A percentile compares a stretch with the other conserved stretches of the same genome.
Evolutionary conservation across 2,797 vertebrate genomes (phyloP).

Genomic region (Phyllotis vaccarum): DNA sequence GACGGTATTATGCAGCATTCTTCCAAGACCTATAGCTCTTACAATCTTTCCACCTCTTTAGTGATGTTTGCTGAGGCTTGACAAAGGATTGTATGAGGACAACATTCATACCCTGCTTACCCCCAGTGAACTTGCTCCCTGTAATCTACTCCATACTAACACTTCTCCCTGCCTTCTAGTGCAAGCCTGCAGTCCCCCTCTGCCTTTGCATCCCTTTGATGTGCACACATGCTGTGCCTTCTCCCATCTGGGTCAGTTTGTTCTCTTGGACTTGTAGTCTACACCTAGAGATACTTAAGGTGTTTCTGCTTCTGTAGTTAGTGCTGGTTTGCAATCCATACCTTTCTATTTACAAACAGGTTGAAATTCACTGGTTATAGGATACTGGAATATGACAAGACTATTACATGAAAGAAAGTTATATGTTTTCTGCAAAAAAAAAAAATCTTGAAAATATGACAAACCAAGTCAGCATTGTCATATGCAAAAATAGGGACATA

Average conservation of each 20-base stretch:
- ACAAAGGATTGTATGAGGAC: background rate
- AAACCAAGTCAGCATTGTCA: too few relatives aligned
- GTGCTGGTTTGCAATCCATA: background rate
- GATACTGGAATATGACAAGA: background rate
- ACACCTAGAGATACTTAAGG: background rate
- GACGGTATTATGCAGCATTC: background rate
- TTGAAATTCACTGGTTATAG: background rate
- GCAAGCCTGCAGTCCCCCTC: background rate
- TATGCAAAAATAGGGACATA: too few relatives aligned
- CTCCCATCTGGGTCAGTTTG: background rate
- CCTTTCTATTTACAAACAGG: background rate
- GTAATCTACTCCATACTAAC: background rate
- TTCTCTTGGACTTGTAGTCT: background rate
- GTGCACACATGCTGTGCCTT: background rate
- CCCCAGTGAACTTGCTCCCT: background rate
- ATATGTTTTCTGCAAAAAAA: too few relatives aligned
- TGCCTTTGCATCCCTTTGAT: background rate
- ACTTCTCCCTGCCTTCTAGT: background rate
- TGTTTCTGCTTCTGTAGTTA: background rate
- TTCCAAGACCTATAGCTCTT: background rate
- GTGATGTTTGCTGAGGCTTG: background rate
- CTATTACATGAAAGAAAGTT: too few relatives aligned
- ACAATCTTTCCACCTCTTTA: background rate
- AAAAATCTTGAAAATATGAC: too few relatives aligned
- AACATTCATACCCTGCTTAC: background rate